Evolutionary conservation across 2,888 invertebrate genomes (phyloP), one percentile per base, ranked within the genome.

Genomic region (Emmelina monodactyla): DNA sequence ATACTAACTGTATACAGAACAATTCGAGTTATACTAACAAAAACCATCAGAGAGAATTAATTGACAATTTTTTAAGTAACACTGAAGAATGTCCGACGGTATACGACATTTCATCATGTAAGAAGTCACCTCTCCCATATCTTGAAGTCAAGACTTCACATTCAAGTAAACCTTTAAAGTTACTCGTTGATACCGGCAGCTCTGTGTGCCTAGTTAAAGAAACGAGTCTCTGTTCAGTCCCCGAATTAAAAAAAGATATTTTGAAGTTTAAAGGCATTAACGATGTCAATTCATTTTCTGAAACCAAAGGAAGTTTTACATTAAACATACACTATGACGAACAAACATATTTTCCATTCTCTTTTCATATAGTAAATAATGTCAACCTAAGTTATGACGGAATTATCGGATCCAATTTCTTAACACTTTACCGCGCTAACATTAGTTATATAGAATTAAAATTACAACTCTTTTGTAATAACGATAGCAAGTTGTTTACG

Each of bases 341-440:
- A 16, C 2, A 16, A 12, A 2, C 2, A 7, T 5, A 16, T 5
- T 19, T 14, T 10, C 34, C 29, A 6, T 19, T 28, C 16, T 12
- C 11, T 14, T 30, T 31, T 12, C 35, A 34, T 19, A 25, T 39
- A 2, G 31, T 16, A 31, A 34, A 39, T 15, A 19, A 38, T 5
- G 31, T 41, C 2, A 39, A 32, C 15, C 30, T 39, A 9, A 15
- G 28, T 2, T 35, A 37, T 14, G 39, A 39, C 11, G 39, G 41
- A 9, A 35, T 41, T 1, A 22, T 41, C 5, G 41, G 41, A 14
- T 28, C 25, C 5, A 31, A 41, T 19, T 33, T 39, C 31, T 22
- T 39, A 7, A 2, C 9, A n/a, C 10, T 10, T 28, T 33, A 15
- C 16, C 30, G 39, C 12, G 22, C 32, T 12, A 31, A 34, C n/a